Conservation (phyloP, 2,113 vertebrate species). For the Rhinolophus ferrumequinum region DNA sequence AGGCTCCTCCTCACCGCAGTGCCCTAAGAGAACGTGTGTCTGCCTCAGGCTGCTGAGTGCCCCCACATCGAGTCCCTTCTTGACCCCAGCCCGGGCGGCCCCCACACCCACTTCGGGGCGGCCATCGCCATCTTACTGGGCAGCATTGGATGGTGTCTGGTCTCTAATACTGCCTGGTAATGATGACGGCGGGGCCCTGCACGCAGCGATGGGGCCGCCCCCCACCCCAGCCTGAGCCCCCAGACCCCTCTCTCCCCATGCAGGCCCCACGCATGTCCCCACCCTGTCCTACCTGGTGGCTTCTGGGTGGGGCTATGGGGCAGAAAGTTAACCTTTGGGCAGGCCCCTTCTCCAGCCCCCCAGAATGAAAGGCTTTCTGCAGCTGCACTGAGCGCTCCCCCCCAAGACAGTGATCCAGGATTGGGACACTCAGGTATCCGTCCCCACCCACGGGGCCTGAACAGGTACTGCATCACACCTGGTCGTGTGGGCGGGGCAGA, state of each 20-base stretch:
- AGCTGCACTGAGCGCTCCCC: not conserved
- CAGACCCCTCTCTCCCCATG: accelerated
- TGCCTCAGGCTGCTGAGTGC: not conserved
- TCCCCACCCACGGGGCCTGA: not conserved
- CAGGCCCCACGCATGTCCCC: not conserved
- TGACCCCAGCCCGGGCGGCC: slow-evolving; percentile 37
- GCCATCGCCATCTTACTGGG: slow-evolving; percentile 99
- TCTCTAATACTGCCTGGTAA: slow-evolving; percentile 99
- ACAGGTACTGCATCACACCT: slow-evolving; percentile 58
- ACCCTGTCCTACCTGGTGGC: not conserved
- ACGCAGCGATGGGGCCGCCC: slow-evolving; percentile 80
- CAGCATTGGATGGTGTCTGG: slow-evolving; percentile 97
- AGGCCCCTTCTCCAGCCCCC: not conserved
- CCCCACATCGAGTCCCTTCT: not conserved
- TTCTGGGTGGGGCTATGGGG: not conserved
- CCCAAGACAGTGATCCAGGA: not conserved
- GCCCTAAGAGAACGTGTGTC: not conserved
- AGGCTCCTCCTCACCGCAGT: not conserved
- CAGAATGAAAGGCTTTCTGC: not conserved
- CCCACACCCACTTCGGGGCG: slow-evolving; percentile 81
- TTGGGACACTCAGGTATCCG: not conserved
- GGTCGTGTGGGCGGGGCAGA: slow-evolving; percentile 17
- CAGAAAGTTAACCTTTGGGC: not conserved
- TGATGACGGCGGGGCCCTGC: slow-evolving; percentile 95
- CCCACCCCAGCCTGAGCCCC: not conserved